phyloP scores from a whole-genome alignment of 2,888 invertebrate genomes.

The Malachius bipustulatus region DNA sequence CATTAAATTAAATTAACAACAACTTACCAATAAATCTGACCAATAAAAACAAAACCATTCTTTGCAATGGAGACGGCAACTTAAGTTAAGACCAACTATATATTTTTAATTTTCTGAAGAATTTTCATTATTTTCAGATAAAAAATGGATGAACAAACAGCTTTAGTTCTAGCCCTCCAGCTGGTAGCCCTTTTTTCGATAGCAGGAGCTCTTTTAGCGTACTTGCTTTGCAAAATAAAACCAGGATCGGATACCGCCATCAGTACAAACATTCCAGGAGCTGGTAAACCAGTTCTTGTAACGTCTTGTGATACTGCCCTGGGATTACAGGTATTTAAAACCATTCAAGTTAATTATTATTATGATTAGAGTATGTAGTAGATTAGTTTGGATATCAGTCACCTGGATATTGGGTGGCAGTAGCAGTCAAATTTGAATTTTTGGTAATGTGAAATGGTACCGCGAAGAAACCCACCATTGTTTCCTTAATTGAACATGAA shows the following conservation, averaged over 20 bases:
- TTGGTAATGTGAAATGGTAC: too few relatives aligned
- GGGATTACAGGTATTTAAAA: slow-evolving; percentile 52
- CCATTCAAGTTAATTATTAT: too few relatives aligned
- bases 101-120: too few relatives aligned
- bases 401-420: too few relatives aligned
- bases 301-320: slow-evolving; percentile 71
- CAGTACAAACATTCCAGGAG: slow-evolving; percentile 41
- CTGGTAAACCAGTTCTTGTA: slow-evolving; percentile 62
- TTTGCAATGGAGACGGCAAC: too few relatives aligned
- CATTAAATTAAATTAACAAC: too few relatives aligned
- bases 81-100: too few relatives aligned
- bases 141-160: slow-evolving; percentile 68
- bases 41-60: too few relatives aligned
- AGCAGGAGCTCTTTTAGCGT: slow-evolving; percentile 68
- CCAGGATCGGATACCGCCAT: slow-evolving; percentile 37
- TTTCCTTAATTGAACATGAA: too few relatives aligned
- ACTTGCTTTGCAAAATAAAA: slow-evolving; percentile 64
- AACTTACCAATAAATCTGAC: too few relatives aligned
- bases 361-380: background rate
- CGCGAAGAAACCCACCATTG: too few relatives aligned
- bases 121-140: slow-evolving; percentile 13
- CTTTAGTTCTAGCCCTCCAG: slow-evolving; percentile 67
- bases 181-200: slow-evolving; percentile 70
- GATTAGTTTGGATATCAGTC: background rate
- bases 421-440: too few relatives aligned